Base-by-base conservation (phyloP, 2,888 invertebrate species). In the Hypercompe scribonia region DNA sequence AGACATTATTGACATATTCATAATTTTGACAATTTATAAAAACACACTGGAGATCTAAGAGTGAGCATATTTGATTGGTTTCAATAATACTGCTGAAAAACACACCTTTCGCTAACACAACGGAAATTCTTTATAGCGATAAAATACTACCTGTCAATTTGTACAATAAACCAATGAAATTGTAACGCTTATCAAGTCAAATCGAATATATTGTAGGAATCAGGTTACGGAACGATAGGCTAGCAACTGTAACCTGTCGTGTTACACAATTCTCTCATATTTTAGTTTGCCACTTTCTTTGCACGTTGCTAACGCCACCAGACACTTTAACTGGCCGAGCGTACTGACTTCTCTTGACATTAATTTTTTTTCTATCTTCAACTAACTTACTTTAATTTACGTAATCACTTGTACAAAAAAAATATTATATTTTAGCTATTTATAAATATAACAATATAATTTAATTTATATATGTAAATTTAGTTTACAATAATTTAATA, bases 261-360 rank as follows among this genome's bases (percentile, higher is more conserved):
- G 36, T 76, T 76, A 71, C 65, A 68, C 61, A 76, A 76, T 65
- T 67, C 61, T 69, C 65, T 74, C 74, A 74, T 65, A 69, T 69
- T 65, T 64, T 65, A 72, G 50, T 66, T 72, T 61, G 50, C 50
- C 70, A 75, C 72, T 75, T 75, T 75, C 75, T 75, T 75, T 72
- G 54, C 58, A 70, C 70, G 65, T 69, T 65, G 63, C 34, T 18
- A 31, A 68, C 54, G 68, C 65, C 65, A 69, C 69, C 65, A 65
- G 54, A 68, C 28, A 58, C 54, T 61, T 61, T 13, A 42, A 28
- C 34, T 28, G 3, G 18, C 18, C n/a, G 34, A 18, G 28, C 15
- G 15, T 36, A 58, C 54, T 28, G 31, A 28, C 54, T 68, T 36
- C 36, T 54, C 34, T 58, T 68, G n/a, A 58, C 18, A 36, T 36